A percentile compares a stretch with the other conserved stretches of the same genome.
These are phyloP conservation scores for Rhinoraja longicauda DNA, from an alignment of 2,797 vertebrate genomes.

Conservation along the genomic window DNA sequence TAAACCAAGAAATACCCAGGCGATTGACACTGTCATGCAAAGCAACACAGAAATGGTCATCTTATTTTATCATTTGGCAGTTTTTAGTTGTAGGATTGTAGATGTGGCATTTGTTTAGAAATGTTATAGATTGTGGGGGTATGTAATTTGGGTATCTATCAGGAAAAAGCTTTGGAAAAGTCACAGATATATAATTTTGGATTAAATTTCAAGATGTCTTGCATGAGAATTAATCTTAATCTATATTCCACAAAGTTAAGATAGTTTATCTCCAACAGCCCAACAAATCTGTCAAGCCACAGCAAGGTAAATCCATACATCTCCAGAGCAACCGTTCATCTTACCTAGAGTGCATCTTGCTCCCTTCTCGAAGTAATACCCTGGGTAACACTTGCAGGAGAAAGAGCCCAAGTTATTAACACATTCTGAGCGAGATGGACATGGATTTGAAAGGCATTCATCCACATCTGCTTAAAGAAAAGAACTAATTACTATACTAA, in stretches of 20 bases:
- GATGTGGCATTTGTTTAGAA: not conserved
- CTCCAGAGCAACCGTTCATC: slow-evolving; percentile 35
- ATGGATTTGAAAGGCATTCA: slow-evolving; percentile 74
- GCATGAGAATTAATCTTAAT: not conserved
- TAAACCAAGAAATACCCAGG: too few relatives aligned
- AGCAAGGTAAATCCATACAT: not conserved
- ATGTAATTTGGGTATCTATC: not conserved
- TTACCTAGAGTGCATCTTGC: slow-evolving; percentile 79
- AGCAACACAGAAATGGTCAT: too few relatives aligned
- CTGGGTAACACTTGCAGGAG: slow-evolving; percentile 78
- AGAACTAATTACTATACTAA: slow-evolving; percentile 28
- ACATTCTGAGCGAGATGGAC: slow-evolving; percentile 69
- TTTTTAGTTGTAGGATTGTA: not conserved
- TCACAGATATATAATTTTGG: not conserved
- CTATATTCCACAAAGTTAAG: not conserved
- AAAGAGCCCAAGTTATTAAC: slow-evolving; percentile 79
- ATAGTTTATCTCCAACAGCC: not conserved
- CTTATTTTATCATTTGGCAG: too few relatives aligned
- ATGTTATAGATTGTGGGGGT: not conserved
- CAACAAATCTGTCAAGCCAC: not conserved
- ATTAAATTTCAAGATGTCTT: not conserved
- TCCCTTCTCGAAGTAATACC: slow-evolving; percentile 80
- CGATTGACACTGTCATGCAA: too few relatives aligned
- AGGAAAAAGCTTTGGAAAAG: not conserved
- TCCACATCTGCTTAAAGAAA: slow-evolving; percentile 66